A percentile compares a stretch with the other conserved stretches of the same genome.
Conservation (phyloP, 2,888 invertebrate genomes). For the Cremastobaeus sp. region DNA sequence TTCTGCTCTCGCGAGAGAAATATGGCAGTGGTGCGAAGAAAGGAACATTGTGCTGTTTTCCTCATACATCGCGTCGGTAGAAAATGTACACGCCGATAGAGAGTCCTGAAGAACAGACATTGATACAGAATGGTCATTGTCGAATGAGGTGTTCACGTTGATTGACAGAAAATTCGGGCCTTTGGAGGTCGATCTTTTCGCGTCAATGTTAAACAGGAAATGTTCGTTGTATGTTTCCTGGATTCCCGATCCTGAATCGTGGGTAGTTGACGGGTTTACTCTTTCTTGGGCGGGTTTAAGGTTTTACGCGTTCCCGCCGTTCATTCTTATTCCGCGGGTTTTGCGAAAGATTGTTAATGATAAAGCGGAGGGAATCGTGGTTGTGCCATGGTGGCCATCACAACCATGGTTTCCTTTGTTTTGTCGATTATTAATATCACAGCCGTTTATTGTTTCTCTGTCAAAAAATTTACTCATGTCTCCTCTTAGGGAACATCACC, state of each 20-base stretch:
- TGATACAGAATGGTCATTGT: slow-evolving; percentile 32
- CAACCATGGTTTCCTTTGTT: too few relatives aligned
- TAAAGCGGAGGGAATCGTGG: too few relatives aligned
- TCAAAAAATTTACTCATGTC: too few relatives aligned
- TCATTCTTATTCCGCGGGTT: too few relatives aligned
- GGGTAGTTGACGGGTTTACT: slow-evolving; percentile 57
- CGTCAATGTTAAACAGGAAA: slow-evolving; percentile 46
- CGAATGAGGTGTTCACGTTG: neutral
- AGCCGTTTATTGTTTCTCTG: too few relatives aligned
- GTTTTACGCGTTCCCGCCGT: too few relatives aligned
- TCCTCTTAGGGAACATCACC: too few relatives aligned
- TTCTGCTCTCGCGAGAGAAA: too few relatives aligned
- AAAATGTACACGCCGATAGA: slow-evolving; percentile 26
- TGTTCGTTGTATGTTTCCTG: slow-evolving; percentile 54
- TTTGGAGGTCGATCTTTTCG: slow-evolving; percentile 17
- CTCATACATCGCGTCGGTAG: slow-evolving; percentile 21
- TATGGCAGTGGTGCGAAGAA: slow-evolving; percentile 40
- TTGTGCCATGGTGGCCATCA: too few relatives aligned
- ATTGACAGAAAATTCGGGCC: slow-evolving; percentile 1
- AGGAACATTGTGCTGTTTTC: slow-evolving; percentile 27
- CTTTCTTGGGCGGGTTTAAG: slow-evolving; percentile 30
- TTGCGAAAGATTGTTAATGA: too few relatives aligned
- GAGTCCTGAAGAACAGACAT: slow-evolving; percentile 14
- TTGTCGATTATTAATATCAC: too few relatives aligned
- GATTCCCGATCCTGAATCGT: slow-evolving; percentile 40